A percentile compares a stretch with the other conserved stretches of the same genome.
Evolutionary conservation across 1,140 invertebrate species (phyloP).

Genomic region (Drosophila dunni): DNA sequence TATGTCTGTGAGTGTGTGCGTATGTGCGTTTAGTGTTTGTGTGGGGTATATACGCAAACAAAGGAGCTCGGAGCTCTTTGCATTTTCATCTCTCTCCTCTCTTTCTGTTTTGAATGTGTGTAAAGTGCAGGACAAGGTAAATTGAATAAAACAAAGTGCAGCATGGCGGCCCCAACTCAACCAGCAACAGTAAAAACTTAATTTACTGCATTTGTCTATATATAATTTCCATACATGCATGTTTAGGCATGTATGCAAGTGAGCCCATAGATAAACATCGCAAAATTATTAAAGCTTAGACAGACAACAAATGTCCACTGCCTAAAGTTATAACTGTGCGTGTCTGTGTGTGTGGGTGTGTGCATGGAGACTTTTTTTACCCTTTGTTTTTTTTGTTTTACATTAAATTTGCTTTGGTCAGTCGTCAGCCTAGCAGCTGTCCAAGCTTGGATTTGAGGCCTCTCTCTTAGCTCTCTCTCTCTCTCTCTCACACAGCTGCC

Average conservation of each 20-base stretch:
- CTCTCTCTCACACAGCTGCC: constrained; percentile 33
- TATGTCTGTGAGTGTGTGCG: constrained; percentile 6
- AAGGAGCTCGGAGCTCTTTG: constrained; percentile 72
- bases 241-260: constrained; percentile 4
- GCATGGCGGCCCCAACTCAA: constrained; percentile 37
- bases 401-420: constrained; percentile 32
- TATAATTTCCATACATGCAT: constrained; percentile 5
- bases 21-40: constrained; percentile 10
- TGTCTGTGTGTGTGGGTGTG: constrained; percentile 28
- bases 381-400: neutral
- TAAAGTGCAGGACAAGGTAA: constrained; percentile 54
- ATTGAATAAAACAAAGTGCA: constrained; percentile 57
- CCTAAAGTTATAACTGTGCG: constrained; percentile 1
- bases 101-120: constrained; percentile 48
- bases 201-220: constrained; percentile 25
- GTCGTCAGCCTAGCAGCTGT: constrained; percentile 50
- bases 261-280: constrained; percentile 43
- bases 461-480: constrained; percentile 11
- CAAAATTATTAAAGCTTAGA: constrained; percentile 43
- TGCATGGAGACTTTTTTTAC: neutral
- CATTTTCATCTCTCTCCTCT: constrained; percentile 45
- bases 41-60: constrained; percentile 64
- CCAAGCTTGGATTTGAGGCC: constrained; percentile 14
- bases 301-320: constrained; percentile 9
- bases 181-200: constrained; percentile 28